Base-by-base conservation (phyloP, 2,888 invertebrate species). In the Torymus auratus region DNA sequence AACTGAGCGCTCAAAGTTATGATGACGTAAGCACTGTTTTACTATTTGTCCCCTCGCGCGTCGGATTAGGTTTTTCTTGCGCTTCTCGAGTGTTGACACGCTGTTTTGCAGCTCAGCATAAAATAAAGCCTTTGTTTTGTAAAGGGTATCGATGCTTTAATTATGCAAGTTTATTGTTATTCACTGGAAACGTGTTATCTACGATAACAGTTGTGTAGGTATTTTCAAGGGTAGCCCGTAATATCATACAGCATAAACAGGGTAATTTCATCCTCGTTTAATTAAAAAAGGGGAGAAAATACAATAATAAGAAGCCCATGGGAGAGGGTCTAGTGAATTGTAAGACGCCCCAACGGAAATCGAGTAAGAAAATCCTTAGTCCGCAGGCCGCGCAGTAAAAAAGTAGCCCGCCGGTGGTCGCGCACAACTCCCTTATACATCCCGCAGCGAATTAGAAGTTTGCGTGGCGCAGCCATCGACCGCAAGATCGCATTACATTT, bases 401-500 rank as follows among this genome's bases (percentile, higher is more conserved):
- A 50, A 61, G 56, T 7, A 53, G 41, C n/a, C 11, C 52, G n/a
- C 75, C 41, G 41, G 7, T 41, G 41, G 0, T 41, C 41, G 41
- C 41, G 7, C 7, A 41, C 7, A 41, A 41, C 41, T 41, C 53
- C 67, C 23, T 76, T 2, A 12, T 28, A 12, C 58, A 41, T 11
- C 62, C 53, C 53, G 52, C n/a, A n/a, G 62, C 55, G 73, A 78
- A 78, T 73, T 68, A 72, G 71, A 73, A 73, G 73, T 78, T 73
- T 61, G 78, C 67, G 58, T 68, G 69, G 62, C 60, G 55, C 23
- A 28, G 53, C 77, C 80, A 60, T 69, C 80, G 76, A 80, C 70
- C 80, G 71, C 80, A 71, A 80, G 80, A 80, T 80, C 75, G 80
- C 80, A 76, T 80, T 80, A 81, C 77, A 68, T 72, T 69, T 72